Percentiles rank a stretch among this genome's conserved stretches.
Evolutionary conservation across 2,113 vertebrate species (phyloP).

Genomic region (Panthera tigris): DNA sequence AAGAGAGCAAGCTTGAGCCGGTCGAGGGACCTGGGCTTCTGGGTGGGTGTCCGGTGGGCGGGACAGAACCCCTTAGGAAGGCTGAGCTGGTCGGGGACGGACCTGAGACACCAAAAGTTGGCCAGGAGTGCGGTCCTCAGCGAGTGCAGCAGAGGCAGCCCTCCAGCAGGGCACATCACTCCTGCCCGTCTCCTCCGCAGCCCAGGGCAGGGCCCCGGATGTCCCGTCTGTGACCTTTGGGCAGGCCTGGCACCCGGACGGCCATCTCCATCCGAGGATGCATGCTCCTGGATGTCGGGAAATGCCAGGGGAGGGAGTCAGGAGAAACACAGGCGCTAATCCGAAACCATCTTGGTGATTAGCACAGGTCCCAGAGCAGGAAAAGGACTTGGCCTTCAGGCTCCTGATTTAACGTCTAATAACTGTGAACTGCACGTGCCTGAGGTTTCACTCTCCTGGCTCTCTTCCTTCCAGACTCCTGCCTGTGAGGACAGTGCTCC

Average conservation of each 20-base stretch:
- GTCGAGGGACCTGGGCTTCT: background rate
- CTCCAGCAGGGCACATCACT: background rate
- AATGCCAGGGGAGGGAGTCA: background rate
- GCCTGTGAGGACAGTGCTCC: background rate
- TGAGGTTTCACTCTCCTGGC: background rate
- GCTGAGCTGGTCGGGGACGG: background rate
- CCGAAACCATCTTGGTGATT: background rate
- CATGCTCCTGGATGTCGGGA: background rate
- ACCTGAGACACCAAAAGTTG: background rate
- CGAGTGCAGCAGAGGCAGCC: background rate
- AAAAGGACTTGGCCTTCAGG: background rate
- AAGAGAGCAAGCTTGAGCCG: background rate
- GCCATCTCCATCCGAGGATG: background rate
- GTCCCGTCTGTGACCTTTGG: background rate
- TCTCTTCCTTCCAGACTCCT: background rate
- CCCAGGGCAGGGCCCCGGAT: background rate
- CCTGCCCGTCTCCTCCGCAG: background rate
- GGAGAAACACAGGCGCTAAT: background rate
- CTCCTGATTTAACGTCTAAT: background rate
- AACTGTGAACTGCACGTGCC: background rate
- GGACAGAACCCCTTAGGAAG: background rate
- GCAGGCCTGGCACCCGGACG: background rate
- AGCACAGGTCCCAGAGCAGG: background rate
- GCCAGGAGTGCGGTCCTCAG: background rate
- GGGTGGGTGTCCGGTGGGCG: background rate